A percentile compares a stretch with the other conserved stretches of the same genome.
phyloP scores from a whole-genome alignment of 2,113 vertebrate genomes.

The Rattus norvegicus region DNA sequence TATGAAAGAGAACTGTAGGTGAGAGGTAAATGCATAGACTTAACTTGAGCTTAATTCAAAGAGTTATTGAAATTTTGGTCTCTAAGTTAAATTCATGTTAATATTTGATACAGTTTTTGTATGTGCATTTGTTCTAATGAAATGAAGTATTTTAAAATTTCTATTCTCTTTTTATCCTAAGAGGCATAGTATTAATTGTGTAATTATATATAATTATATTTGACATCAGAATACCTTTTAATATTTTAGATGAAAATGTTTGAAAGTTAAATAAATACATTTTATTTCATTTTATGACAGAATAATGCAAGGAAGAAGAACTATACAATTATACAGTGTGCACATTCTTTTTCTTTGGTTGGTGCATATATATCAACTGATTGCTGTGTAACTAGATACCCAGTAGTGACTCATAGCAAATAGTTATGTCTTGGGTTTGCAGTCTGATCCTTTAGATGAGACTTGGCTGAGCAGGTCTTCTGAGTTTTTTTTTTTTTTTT shows the following conservation, averaged over 20 bases:
- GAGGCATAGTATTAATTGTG: background rate
- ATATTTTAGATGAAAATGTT: background rate
- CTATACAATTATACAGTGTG: background rate
- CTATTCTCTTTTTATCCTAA: conserved; percentile 26
- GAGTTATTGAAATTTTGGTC: background rate
- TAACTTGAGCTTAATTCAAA: background rate
- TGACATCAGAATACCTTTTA: background rate
- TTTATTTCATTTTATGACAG: background rate
- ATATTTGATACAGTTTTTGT: background rate
- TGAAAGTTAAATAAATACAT: background rate
- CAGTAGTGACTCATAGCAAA: background rate
- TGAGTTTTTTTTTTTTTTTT: background rate
- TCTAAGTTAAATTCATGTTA: background rate
- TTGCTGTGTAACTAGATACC: background rate
- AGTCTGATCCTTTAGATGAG: background rate
- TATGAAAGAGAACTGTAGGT: background rate
- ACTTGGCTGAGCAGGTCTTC: background rate
- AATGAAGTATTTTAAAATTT: background rate
- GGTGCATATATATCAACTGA: background rate
- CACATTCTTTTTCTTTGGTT: background rate
- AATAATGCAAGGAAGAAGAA: background rate
- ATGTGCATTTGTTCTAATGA: background rate
- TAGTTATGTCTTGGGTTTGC: background rate
- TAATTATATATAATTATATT: background rate
- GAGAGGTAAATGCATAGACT: background rate